These are phyloP conservation scores for Pantherophis alleghaniensis DNA, from an alignment of 2,797 vertebrate species.

Conservation along the genomic window DNA sequence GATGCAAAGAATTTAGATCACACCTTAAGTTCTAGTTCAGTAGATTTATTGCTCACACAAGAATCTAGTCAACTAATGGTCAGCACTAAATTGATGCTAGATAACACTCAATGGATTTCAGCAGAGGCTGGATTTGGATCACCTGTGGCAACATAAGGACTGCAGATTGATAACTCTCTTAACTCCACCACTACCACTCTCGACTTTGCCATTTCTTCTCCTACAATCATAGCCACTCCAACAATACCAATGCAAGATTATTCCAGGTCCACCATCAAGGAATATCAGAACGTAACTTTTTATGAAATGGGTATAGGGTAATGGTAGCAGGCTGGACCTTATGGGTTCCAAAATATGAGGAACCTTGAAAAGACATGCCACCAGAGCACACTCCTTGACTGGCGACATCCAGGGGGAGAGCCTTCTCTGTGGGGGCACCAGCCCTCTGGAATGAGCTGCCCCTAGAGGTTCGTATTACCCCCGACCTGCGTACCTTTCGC, in stretches of 20 bases:
- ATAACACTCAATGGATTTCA: background rate
- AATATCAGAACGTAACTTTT: background rate
- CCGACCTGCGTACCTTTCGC: too few relatives aligned
- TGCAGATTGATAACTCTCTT: background rate
- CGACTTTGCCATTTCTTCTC: background rate
- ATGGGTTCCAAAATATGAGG: background rate
- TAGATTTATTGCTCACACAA: background rate
- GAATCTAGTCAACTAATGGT: background rate
- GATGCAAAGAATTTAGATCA: background rate
- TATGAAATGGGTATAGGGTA: background rate
- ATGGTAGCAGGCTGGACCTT: background rate
- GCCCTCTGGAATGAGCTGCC: too few relatives aligned
- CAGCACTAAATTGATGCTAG: background rate
- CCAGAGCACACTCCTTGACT: background rate
- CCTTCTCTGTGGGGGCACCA: too few relatives aligned
- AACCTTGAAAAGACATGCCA: background rate
- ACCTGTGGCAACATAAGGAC: background rate
- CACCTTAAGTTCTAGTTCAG: background rate
- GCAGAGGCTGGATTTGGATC: background rate
- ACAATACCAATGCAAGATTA: background rate
- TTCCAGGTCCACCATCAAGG: background rate
- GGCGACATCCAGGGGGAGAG: too few relatives aligned
- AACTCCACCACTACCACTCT: background rate
- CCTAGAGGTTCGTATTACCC: too few relatives aligned
- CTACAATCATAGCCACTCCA: background rate